These are phyloP conservation scores for Zaprionus davidi DNA, from an alignment of 1,140 invertebrate species.

Conservation along the genomic window DNA sequence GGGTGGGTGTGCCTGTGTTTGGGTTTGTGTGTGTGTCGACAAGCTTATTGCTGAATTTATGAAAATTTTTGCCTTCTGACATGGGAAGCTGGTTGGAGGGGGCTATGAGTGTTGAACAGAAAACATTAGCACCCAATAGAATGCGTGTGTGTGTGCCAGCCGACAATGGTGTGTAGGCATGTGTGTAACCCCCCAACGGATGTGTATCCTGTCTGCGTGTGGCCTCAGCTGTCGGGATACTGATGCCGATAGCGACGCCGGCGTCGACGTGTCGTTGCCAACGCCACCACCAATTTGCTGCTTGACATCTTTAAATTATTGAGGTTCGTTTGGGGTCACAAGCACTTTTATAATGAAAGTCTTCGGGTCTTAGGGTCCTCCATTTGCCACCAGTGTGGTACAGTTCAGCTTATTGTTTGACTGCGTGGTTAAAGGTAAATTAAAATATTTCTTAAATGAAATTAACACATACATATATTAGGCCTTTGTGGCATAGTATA, in stretches of 20 bases:
- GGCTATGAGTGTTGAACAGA: constrained; percentile 33
- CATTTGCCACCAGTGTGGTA: not conserved
- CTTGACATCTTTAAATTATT: constrained; percentile 82
- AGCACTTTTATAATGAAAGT: constrained; percentile 19
- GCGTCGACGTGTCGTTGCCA: constrained; percentile 14
- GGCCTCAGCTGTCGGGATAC: constrained; percentile 58
- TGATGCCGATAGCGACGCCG: constrained; percentile 21
- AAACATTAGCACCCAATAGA: constrained; percentile 82
- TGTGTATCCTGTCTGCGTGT: constrained; percentile 74
- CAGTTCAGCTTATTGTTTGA: constrained; percentile 7
- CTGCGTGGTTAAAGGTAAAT: constrained; percentile 63
- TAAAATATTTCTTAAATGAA: constrained; percentile 81
- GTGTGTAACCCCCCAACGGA: constrained; percentile 55
- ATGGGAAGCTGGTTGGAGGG: constrained; percentile 22
- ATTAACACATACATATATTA: constrained; percentile 33
- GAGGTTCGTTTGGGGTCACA: constrained; percentile 67
- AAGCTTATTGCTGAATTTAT: constrained; percentile 79
- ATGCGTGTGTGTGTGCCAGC: constrained; percentile 54
- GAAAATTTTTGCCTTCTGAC: constrained; percentile 69
- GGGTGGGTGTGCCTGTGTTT: not conserved
- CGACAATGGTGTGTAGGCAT: constrained; percentile 26
- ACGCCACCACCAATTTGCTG: constrained; percentile 75
- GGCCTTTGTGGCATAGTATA: no score
- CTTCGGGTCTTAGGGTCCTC: not conserved
- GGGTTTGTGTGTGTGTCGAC: constrained; percentile 46